Evolutionary conservation across 2,797 vertebrate species (phyloP).

Genomic region (Centroberyx gerrardi): DNA sequence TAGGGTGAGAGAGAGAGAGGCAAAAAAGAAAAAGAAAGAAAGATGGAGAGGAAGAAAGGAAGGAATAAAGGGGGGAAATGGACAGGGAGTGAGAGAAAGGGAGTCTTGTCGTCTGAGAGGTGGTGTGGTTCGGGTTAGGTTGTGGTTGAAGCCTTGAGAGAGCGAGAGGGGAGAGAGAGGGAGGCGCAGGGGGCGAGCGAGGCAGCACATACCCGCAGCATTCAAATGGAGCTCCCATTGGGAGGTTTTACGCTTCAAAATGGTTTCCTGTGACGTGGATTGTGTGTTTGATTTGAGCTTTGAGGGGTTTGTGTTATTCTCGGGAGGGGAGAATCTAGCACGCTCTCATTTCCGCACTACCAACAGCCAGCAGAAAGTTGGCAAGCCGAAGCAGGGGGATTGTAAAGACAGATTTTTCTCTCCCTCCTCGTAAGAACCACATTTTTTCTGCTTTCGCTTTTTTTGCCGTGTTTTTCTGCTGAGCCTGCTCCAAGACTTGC

Average conservation of each 20-base stretch:
- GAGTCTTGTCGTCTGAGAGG: constrained; percentile 85
- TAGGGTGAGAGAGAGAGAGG: constrained; percentile 30
- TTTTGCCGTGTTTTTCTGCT: constrained; percentile 78
- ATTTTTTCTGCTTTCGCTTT: constrained; percentile 78
- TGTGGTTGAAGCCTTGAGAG: constrained; percentile 85
- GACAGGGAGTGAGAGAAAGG: constrained; percentile 74
- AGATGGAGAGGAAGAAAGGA: constrained; percentile 27
- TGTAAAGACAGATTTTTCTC: constrained; percentile 88
- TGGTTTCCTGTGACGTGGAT: constrained; percentile 91
- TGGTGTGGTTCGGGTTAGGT: constrained; percentile 87
- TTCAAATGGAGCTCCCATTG: constrained; percentile 89
- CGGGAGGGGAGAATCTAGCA: constrained; percentile 89
- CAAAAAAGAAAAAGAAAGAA: constrained; percentile 56
- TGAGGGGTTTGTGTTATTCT: constrained; percentile 90
- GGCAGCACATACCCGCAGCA: constrained; percentile 85
- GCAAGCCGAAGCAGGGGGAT: constrained; percentile 83
- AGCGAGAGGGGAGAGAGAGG: constrained; percentile 69
- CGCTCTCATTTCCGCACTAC: constrained; percentile 90
- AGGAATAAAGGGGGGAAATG: constrained; percentile 49
- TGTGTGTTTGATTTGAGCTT: constrained; percentile 91
- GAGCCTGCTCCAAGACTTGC: constrained; percentile 80
- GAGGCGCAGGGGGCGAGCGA: constrained; percentile 77
- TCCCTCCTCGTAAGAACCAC: constrained; percentile 81
- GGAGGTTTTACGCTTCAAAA: constrained; percentile 90
- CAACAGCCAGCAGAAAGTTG: constrained; percentile 89